Conservation (phyloP, 2,888 invertebrate species). For the Sinohyriopsis cumingii region DNA sequence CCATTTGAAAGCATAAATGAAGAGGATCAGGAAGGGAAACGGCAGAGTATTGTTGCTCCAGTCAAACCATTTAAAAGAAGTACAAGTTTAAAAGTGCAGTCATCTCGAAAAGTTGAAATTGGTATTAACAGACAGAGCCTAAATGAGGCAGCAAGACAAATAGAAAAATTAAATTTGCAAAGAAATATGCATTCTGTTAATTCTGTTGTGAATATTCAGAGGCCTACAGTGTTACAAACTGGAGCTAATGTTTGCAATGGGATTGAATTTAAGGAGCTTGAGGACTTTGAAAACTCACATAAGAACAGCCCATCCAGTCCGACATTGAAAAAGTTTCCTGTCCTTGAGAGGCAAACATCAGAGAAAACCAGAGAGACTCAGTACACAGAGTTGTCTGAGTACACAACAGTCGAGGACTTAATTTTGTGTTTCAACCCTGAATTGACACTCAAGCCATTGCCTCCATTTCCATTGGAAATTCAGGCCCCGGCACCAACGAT, state of each 20-base stretch:
- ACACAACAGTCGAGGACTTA: constrained; percentile 72
- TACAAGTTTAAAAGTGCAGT: no score
- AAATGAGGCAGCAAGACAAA: constrained; percentile 23
- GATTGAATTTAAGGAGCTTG: constrained; percentile 14
- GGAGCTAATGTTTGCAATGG: no score
- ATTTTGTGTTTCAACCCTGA: constrained; percentile 77
- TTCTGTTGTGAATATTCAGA: no score
- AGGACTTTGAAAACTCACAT: constrained; percentile 31
- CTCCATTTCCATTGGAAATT: constrained; percentile 53
- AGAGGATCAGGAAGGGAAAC: no score
- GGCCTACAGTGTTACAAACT: no score
- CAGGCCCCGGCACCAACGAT: constrained; percentile 28
- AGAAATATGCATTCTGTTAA: no score
- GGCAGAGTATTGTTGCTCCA: no score
- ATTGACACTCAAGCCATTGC: constrained; percentile 77
- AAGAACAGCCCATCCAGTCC: constrained; percentile 30
- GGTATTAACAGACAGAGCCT: neutral
- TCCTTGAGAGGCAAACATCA: constrained; percentile 36
- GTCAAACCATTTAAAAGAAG: no score
- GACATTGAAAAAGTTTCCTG: constrained; percentile 57
- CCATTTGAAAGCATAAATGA: no score
- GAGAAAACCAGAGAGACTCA: constrained; percentile 20
- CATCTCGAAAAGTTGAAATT: no score
- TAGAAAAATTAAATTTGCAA: constrained; percentile 10
- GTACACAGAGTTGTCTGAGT: constrained; percentile 57